Conservation (phyloP, 2,797 vertebrate species). For the Crotalus adamanteus region DNA sequence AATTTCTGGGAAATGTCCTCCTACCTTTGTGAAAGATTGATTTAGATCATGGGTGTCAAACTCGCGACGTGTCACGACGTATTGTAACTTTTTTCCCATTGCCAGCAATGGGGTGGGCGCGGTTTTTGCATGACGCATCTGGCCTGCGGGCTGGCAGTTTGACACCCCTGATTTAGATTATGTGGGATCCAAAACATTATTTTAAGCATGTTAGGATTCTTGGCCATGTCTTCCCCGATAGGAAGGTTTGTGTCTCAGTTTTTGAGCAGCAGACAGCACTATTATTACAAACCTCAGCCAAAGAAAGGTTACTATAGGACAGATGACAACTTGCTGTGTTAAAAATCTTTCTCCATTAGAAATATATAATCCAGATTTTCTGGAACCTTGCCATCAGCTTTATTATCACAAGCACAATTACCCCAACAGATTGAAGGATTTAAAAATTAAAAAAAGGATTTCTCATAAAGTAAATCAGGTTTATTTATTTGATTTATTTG, state of each 20-base stretch:
- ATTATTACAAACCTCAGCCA: background rate
- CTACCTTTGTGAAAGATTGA: background rate
- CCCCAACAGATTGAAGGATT: no score
- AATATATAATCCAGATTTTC: background rate
- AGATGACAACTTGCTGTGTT: background rate
- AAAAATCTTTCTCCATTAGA: background rate
- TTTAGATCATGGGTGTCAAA: no score
- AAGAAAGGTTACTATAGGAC: background rate
- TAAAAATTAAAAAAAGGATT: no score
- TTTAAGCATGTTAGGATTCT: background rate
- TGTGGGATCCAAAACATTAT: background rate
- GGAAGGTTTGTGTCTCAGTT: background rate
- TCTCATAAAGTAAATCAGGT: no score
- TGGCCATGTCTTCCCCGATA: background rate
- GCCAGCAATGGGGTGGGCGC: no score
- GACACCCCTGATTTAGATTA: no score
- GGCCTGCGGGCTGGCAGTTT: no score
- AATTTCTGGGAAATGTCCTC: background rate
- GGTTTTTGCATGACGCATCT: no score
- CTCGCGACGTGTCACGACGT: no score
- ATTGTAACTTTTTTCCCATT: no score
- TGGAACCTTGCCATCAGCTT: background rate
- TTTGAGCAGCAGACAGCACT: background rate
- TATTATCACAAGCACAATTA: background rate
- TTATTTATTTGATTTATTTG: no score